Conservation (phyloP, 2,797 vertebrate species). For the Hyperoplus immaculatus region DNA sequence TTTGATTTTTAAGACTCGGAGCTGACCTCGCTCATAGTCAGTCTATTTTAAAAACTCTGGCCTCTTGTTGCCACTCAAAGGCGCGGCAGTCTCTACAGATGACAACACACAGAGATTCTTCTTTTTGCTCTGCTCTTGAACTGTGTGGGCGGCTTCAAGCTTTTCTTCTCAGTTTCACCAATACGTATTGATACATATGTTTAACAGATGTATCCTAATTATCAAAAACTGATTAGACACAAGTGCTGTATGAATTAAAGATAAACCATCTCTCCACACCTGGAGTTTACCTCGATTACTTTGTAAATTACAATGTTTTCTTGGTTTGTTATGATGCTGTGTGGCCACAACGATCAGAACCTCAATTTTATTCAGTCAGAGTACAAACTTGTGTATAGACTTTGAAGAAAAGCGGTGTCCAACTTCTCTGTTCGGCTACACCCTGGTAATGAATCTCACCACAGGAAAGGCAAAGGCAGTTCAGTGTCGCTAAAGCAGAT, state of each 20-base stretch:
- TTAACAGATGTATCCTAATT: background rate
- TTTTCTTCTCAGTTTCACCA: slow-evolving; percentile 25
- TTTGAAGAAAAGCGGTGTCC: background rate
- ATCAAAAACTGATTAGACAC: background rate
- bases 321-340: background rate
- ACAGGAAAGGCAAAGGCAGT: background rate
- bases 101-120: slow-evolving; percentile 41
- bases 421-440: background rate
- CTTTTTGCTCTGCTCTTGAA: slow-evolving; percentile 18
- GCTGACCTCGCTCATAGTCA: background rate
- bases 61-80: slow-evolving; percentile 17
- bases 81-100: slow-evolving; percentile 33
- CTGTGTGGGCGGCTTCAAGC: slow-evolving; percentile 45
- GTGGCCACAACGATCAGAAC: background rate
- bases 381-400: background rate
- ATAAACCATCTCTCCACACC: background rate
- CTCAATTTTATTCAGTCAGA: background rate
- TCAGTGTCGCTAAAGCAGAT: background rate
- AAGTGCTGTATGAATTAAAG: background rate
- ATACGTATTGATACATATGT: background rate
- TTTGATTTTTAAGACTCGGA: background rate
- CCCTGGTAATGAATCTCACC: background rate
- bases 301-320: background rate
- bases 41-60: background rate
- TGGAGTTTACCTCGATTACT: background rate